A percentile compares a stretch with the other conserved stretches of the same genome.
Conservation (phyloP, 2,888 invertebrate genomes). For the Polylopha cassiicola region DNA sequence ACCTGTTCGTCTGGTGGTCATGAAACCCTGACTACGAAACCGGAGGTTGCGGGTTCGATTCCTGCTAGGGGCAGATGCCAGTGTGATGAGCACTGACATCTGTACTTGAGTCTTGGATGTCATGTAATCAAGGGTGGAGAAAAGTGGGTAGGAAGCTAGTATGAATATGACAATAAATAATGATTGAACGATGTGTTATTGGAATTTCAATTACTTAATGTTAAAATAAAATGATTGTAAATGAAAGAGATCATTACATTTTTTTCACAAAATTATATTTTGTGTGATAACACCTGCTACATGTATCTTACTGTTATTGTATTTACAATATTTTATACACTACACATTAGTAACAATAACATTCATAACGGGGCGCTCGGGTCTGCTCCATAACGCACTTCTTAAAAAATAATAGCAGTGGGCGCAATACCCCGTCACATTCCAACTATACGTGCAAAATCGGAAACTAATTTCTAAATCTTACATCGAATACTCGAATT, state of each 20-base stretch:
- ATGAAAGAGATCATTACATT: conserved; percentile 41
- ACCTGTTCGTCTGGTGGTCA: too few species aligned
- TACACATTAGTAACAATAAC: conserved; percentile 78
- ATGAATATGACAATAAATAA: too few species aligned
- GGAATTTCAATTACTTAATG: not conserved
- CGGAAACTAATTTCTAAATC: conserved; percentile 46
- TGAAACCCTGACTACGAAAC: too few species aligned
- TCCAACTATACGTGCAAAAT: conserved; percentile 24
- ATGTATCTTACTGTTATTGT: conserved; percentile 69
- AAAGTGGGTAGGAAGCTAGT: too few species aligned
- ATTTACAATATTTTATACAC: conserved; percentile 75
- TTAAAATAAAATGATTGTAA: conserved; percentile 6
- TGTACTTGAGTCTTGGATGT: too few species aligned
- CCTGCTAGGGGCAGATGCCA: too few species aligned
- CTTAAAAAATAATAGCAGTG: conserved; percentile 56
- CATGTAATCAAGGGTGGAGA: too few species aligned
- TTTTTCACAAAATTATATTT: conserved; percentile 79
- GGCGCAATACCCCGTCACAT: conserved; percentile 16
- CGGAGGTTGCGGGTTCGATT: too few species aligned
- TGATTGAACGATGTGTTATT: too few species aligned
- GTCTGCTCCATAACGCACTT: too few species aligned
- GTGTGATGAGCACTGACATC: too few species aligned
- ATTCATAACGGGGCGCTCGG: conserved; percentile 64
- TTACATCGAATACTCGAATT: conserved; percentile 49
- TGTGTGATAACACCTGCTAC: conserved; percentile 79